Conservation (phyloP, 2,797 vertebrate species). For the Channa striata region DNA sequence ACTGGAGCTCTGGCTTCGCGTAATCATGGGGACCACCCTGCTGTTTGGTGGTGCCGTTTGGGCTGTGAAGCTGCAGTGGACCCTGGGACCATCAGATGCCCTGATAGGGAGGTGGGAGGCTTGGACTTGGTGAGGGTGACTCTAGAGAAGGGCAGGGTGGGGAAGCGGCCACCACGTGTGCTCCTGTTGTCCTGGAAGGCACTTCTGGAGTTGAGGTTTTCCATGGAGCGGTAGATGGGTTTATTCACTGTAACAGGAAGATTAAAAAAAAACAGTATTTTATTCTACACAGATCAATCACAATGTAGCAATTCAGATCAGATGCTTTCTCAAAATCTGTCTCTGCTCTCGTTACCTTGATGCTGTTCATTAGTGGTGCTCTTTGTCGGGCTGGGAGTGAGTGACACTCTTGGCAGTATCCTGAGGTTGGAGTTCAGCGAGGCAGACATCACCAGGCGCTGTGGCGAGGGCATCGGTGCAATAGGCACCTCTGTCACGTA, state of each 20-base stretch:
- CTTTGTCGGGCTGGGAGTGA: slow-evolving; percentile 54
- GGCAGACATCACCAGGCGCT: slow-evolving; percentile 66
- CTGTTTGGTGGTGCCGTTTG: slow-evolving; percentile 23
- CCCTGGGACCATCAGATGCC: slow-evolving; percentile 67
- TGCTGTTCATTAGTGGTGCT: slow-evolving; percentile 23
- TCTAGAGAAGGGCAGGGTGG: slow-evolving; percentile 63
- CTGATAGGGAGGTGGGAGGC: slow-evolving; percentile 52
- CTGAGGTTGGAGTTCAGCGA: slow-evolving; percentile 69
- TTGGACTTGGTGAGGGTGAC: slow-evolving; percentile 54
- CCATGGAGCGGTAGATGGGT: slow-evolving; percentile 84
- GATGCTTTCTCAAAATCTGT: background rate
- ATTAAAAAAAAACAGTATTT: background rate
- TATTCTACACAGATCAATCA: background rate
- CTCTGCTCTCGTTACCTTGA: slow-evolving; percentile 61
- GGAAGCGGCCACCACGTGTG: slow-evolving; percentile 48
- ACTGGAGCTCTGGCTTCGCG: slow-evolving; percentile 85
- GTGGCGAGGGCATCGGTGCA: slow-evolving; percentile 67
- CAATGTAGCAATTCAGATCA: background rate
- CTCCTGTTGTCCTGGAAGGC: slow-evolving; percentile 65
- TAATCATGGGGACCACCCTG: slow-evolving; percentile 78
- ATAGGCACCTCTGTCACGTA: slow-evolving; percentile 88
- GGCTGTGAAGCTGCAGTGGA: slow-evolving; percentile 6
- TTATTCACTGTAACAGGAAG: slow-evolving; percentile 73
- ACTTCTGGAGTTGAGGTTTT: slow-evolving; percentile 84
- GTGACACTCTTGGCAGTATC: slow-evolving; percentile 53